phyloP scores from a whole-genome alignment of 2,113 vertebrate species.

The Scalopus aquaticus region DNA sequence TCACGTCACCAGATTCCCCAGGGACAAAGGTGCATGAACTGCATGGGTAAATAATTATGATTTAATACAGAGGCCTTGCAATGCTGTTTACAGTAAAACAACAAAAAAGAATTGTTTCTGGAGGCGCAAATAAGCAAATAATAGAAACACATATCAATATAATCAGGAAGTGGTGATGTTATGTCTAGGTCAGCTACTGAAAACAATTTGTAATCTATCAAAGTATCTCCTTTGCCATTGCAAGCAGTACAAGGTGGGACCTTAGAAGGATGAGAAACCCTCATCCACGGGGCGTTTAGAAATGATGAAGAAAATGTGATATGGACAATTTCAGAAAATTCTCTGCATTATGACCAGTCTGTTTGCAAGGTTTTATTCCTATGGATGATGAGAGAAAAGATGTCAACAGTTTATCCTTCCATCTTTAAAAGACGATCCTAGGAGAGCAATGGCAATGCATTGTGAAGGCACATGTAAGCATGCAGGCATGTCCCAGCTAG shows the following conservation, averaged over 20 bases:
- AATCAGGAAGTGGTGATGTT: conserved; percentile 92
- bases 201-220: conserved; percentile 87
- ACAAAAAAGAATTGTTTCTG: conserved; percentile 94
- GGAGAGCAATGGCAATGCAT: background rate
- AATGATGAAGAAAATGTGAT: background rate
- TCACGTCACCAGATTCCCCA: conserved; percentile 94
- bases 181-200: conserved; percentile 89
- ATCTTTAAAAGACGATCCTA: background rate
- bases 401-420: background rate
- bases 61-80: conserved; percentile 92
- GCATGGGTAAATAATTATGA: conserved; percentile 95
- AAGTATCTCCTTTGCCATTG: conserved; percentile 76
- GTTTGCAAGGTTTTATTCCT: background rate
- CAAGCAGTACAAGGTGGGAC: conserved; percentile 29
- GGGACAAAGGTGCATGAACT: conserved; percentile 97
- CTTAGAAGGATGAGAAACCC: conserved; percentile 32
- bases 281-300: background rate
- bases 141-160: conserved; percentile 89
- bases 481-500: background rate
- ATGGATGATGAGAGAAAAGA: background rate
- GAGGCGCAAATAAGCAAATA: conserved; percentile 88
- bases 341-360: background rate
- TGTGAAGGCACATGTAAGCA: background rate
- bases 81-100: conserved; percentile 91
- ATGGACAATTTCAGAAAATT: background rate